Base-by-base conservation (phyloP, 2,113 vertebrate genomes). In the Benitochromis conjunctus region DNA sequence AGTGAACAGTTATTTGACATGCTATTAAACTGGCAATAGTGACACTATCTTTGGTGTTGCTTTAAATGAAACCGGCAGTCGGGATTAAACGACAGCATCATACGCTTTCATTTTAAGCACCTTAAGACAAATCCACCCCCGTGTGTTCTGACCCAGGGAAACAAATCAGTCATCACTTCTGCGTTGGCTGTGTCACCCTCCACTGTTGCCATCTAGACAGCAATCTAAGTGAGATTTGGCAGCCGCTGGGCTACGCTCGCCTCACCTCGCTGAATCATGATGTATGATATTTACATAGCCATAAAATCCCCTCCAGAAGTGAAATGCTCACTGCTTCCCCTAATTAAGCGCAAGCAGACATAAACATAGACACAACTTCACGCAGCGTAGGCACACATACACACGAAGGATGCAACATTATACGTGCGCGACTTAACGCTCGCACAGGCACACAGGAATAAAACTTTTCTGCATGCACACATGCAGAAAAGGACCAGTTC, bases 221-320 rank as follows among this genome's bases (percentile, higher is more conserved):
- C 76, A 66, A 89, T 93, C 85, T 82, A 55, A 94, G 93, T 79
- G 85, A 91, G 90, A 88, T 83, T 78, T 93, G 88, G 88, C 91
- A 91, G 88, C 92, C 69, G 64, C 83, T 46, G 86, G 89, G 85
- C 84, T 10, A 34, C 2, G 41, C 79, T 89, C 7, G 31, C 91
- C 80, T 89, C 90, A 91, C 86, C 88, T 93, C 91, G n/a, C 91
- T 92, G 93, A 94, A 91, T 94, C 94, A 90, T 92, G 92, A 92
- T 92, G 91, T 84, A 94, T 91, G 91, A 92, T 94, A 93, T 94
- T 94, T 94, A 92, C 87, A 87, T 79, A 91, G 89, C 80, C 84
- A 84, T 82, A 85, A 94, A 93, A 91, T 93, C 90, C 93, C 92
- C 91, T 84, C 86, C 87, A 90, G 91, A 93, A 78, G 80, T 66